A percentile compares a stretch with the other conserved stretches of the same genome.
Conservation (phyloP, 2,888 invertebrate genomes). For the Pollenia angustigena region DNA sequence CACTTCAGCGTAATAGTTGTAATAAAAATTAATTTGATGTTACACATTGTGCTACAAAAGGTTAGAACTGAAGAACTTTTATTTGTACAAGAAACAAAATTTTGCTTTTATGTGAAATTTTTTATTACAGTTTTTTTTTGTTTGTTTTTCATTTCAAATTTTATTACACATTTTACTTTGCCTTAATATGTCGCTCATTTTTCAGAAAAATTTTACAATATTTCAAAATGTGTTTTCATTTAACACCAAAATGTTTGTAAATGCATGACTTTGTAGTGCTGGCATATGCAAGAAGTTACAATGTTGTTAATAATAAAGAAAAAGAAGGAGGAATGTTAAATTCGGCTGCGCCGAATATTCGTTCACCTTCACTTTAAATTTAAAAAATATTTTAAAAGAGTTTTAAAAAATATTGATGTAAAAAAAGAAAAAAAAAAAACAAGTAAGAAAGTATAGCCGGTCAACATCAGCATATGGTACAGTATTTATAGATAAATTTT, state of each 20-base stretch:
- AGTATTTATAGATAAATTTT: too few species aligned
- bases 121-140: neutral
- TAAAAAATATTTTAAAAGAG: too few species aligned
- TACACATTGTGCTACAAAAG: too few species aligned
- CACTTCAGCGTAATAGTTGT: constrained; percentile 2
- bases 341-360: too few species aligned
- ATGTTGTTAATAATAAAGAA: neutral
- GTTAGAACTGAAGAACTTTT: too few species aligned
- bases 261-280: constrained; percentile 30
- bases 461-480: too few species aligned
- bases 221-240: neutral
- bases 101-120: neutral
- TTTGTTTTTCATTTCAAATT: too few species aligned
- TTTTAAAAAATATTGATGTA: too few species aligned
- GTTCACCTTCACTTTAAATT: too few species aligned
- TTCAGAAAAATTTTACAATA: neutral
- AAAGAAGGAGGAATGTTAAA: neutral
- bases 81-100: too few species aligned
- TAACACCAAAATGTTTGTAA: constrained; percentile 30
- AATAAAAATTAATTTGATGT: neutral
- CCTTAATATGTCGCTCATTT: constrained; percentile 21
- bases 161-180: neutral
- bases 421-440: too few species aligned
- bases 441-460: too few species aligned
- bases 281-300: neutral